These are phyloP conservation scores for Vanessa cardui DNA, from an alignment of 2,888 invertebrate species.

Conservation along the genomic window DNA sequence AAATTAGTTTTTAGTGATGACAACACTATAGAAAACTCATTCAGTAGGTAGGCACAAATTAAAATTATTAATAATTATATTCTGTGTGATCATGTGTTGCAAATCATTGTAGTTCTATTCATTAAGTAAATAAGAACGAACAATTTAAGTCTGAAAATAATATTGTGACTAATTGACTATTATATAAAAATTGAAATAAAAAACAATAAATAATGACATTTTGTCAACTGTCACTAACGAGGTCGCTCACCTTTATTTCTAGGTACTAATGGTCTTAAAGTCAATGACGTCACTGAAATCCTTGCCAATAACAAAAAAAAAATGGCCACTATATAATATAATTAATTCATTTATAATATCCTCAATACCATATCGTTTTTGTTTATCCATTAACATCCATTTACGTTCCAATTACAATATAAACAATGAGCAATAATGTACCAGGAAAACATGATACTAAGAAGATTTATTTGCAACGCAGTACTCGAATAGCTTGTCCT, in stretches of 20 bases:
- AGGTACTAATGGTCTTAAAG: background rate
- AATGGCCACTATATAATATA: slow-evolving; percentile 19
- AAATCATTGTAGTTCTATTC: too few species aligned
- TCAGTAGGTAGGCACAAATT: too few species aligned
- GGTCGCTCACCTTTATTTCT: slow-evolving; percentile 6
- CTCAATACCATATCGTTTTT: slow-evolving; percentile 9
- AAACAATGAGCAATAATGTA: slow-evolving; percentile 51
- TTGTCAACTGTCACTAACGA: background rate
- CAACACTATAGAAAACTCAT: too few species aligned
- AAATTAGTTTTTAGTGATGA: too few species aligned
- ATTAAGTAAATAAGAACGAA: too few species aligned
- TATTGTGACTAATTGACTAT: too few species aligned
- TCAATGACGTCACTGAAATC: background rate
- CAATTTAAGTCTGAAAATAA: too few species aligned
- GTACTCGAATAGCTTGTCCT: slow-evolving; percentile 4
- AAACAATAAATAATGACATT: background rate
- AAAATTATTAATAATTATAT: too few species aligned
- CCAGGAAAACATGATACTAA: slow-evolving; percentile 44
- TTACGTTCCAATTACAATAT: slow-evolving; percentile 50
- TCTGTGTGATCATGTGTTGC: too few species aligned
- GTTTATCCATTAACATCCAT: slow-evolving; percentile 43
- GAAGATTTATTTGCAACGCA: slow-evolving; percentile 42
- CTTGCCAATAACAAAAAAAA: background rate
- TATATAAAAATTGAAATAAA: too few species aligned
- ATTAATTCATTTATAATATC: slow-evolving; percentile 18